phyloP scores from a whole-genome alignment of 2,888 invertebrate species.

The Folsomia candida region DNA sequence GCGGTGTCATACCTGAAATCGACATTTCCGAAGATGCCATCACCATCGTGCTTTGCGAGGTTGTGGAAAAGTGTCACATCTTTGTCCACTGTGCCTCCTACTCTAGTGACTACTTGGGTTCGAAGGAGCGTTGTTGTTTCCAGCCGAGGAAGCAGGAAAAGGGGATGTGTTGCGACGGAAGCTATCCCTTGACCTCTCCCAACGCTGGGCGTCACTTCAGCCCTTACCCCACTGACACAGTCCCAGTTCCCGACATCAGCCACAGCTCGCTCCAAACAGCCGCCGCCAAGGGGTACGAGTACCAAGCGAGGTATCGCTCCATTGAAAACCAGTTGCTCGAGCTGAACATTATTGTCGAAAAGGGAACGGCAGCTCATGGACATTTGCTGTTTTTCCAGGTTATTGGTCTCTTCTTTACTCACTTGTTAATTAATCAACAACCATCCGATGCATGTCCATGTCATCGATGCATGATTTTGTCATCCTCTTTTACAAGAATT shows the following conservation, averaged over 20 bases:
- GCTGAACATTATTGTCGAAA: slow-evolving; percentile 51
- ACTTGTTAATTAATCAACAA: neutral
- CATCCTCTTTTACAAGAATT: too few species aligned
- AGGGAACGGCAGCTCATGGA: slow-evolving; percentile 56
- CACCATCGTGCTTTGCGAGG: slow-evolving; percentile 37
- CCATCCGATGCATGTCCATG: neutral
- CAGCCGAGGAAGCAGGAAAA: slow-evolving; percentile 25
- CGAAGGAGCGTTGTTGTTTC: slow-evolving; percentile 42
- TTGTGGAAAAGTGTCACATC: slow-evolving; percentile 38
- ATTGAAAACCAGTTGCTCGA: slow-evolving; percentile 44
- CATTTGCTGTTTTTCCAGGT: slow-evolving; percentile 54
- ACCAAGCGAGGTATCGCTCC: slow-evolving; percentile 35
- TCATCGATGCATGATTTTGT: slow-evolving; percentile 7
- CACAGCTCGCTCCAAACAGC: slow-evolving; percentile 39
- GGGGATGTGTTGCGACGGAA: slow-evolving; percentile 45
- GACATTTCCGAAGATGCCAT: neutral
- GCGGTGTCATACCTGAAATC: neutral
- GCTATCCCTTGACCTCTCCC: slow-evolving; percentile 12
- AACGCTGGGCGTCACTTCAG: slow-evolving; percentile 37
- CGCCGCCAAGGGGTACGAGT: slow-evolving; percentile 40
- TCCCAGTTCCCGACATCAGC: slow-evolving; percentile 37
- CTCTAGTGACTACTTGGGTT: slow-evolving; percentile 32
- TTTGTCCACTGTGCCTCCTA: slow-evolving; percentile 46
- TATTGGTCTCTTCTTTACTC: neutral
- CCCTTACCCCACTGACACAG: slow-evolving; percentile 34